Percentiles rank a stretch among this genome's conserved stretches.
These are phyloP conservation scores for Leptinotarsa haldemani DNA, from an alignment of 2,888 invertebrate genomes.

Conservation along the genomic window DNA sequence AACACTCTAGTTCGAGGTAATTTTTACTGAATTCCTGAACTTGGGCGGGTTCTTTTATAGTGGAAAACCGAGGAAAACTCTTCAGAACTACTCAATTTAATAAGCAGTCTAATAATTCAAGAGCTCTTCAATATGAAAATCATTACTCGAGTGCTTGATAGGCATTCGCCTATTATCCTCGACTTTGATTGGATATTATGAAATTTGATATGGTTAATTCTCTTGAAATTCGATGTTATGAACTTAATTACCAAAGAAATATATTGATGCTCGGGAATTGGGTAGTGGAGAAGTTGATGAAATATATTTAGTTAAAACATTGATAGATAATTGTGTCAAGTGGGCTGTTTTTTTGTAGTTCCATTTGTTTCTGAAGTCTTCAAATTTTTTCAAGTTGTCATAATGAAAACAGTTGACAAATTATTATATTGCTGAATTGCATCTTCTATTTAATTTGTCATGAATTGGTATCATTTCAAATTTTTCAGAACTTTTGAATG, in stretches of 20 bases:
- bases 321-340: no score
- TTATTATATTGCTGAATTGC: no score
- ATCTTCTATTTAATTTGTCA: no score
- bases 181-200: slow-evolving; percentile 15
- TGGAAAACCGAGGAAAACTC: slow-evolving; percentile 11
- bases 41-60: slow-evolving; percentile 7
- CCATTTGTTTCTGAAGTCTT: no score
- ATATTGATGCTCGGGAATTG: background rate
- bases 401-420: no score
- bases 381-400: no score
- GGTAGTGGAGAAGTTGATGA: no score
- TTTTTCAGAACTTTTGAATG: no score
- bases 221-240: background rate
- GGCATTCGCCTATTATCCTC: background rate
- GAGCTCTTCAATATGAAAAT: slow-evolving; percentile 21
- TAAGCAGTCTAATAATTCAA: slow-evolving; percentile 27
- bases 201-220: slow-evolving; percentile 9
- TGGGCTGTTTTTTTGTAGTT: no score
- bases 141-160: slow-evolving; percentile 2
- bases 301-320: no score
- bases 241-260: background rate
- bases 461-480: no score
- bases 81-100: slow-evolving; percentile 13
- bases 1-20: slow-evolving; percentile 15
- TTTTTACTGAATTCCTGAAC: slow-evolving; percentile 15